Conservation (phyloP, 2,113 vertebrate species). For the Regulus satrapa region DNA sequence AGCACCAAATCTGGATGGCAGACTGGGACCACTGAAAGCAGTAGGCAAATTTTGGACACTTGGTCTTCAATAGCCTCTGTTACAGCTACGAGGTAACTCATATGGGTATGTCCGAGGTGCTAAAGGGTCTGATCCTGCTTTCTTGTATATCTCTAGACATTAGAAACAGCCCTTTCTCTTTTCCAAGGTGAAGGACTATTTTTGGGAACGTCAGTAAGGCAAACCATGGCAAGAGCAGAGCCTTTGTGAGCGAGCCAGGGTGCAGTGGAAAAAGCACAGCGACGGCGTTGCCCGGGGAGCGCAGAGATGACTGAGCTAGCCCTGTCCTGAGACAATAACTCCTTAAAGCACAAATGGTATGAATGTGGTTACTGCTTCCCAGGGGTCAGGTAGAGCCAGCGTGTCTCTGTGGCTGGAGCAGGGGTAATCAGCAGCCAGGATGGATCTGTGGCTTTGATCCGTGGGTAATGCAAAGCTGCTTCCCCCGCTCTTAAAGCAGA, state of each 20-base stretch:
- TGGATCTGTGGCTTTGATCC: not conserved
- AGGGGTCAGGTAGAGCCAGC: not conserved
- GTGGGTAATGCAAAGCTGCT: not conserved
- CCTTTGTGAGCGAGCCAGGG: not conserved
- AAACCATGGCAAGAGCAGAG: not conserved
- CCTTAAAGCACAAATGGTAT: conserved; percentile 54
- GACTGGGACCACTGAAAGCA: not conserved
- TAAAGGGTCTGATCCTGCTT: conserved; percentile 50
- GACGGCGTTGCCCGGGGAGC: not conserved
- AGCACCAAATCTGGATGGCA: not conserved
- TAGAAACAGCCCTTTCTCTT: conserved; percentile 17
- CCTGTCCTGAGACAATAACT: not conserved
- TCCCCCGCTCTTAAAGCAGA: not conserved
- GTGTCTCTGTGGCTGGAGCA: not conserved
- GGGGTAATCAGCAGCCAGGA: not conserved
- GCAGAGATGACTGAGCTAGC: not conserved
- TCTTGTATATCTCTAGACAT: not conserved
- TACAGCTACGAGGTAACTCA: not conserved
- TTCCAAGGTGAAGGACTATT: not conserved
- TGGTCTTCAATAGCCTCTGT: not conserved
- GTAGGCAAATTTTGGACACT: not conserved
- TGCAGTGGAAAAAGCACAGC: not conserved
- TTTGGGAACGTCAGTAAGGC: not conserved
- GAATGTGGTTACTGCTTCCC: conserved; percentile 20
- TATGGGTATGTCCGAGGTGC: conserved; percentile 36